These are phyloP conservation scores for Eremophila alpestris DNA, from an alignment of 2,797 vertebrate species.

Conservation along the genomic window DNA sequence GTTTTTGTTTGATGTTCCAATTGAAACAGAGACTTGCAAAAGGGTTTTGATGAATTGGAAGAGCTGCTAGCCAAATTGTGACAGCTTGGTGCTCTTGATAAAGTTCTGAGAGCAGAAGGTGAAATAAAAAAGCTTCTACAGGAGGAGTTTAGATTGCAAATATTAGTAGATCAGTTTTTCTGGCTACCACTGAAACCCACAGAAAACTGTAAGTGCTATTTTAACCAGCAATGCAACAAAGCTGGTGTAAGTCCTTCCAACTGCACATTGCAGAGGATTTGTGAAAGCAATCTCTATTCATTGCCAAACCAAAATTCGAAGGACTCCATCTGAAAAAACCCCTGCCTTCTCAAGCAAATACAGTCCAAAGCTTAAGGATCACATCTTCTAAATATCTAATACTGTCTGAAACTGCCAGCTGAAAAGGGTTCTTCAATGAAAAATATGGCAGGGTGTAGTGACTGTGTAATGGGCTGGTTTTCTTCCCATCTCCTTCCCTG, in stretches of 20 bases:
- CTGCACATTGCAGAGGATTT: not conserved
- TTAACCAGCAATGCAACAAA: not conserved
- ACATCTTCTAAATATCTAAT: slow-evolving; percentile 9
- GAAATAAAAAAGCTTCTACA: not conserved
- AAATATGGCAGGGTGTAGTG: not conserved
- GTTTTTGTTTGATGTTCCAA: not conserved
- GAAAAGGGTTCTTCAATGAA: not conserved
- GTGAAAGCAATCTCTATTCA: not conserved
- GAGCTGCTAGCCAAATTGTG: not conserved
- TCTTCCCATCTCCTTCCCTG: not conserved
- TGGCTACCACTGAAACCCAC: not conserved
- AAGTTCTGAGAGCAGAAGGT: not conserved
- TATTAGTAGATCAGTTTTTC: not conserved
- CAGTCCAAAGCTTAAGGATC: not conserved
- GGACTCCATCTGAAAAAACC: not conserved
- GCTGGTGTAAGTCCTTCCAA: not conserved
- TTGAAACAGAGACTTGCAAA: not conserved
- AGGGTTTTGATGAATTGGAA: not conserved
- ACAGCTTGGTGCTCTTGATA: not conserved
- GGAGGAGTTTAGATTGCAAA: not conserved
- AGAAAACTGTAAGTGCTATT: not conserved
- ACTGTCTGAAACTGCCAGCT: not conserved
- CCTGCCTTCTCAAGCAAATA: not conserved
- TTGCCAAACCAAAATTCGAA: not conserved
- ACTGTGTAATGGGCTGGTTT: not conserved